Conservation (phyloP, 2,888 invertebrate species). For the Patella ulyssiponensis region DNA sequence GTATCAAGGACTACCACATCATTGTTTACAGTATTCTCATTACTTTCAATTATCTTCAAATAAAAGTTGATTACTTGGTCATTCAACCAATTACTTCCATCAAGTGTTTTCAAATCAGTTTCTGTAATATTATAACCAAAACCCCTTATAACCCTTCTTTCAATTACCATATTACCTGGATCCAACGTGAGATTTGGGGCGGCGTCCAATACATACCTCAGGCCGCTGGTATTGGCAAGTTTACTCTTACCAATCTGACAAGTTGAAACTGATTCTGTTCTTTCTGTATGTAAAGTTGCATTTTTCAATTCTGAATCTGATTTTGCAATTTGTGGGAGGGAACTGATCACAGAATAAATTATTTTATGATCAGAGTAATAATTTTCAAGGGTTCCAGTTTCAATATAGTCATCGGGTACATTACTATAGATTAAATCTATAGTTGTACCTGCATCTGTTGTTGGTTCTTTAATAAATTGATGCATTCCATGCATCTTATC, state of each 20-base stretch:
- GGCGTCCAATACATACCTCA: too few species aligned
- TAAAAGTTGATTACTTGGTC: neutral
- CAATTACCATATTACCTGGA: too few species aligned
- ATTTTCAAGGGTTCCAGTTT: neutral
- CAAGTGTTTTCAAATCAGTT: neutral
- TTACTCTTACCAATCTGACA: too few species aligned
- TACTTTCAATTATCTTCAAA: neutral
- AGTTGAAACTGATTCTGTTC: too few species aligned
- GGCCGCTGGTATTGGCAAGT: too few species aligned
- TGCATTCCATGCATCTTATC: neutral
- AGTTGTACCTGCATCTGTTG: neutral
- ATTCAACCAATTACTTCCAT: constrained; percentile 4
- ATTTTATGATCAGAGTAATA: constrained; percentile 1
- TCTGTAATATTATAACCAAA: neutral
- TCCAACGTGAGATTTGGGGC: too few species aligned
- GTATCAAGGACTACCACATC: neutral
- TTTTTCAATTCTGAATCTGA: too few species aligned
- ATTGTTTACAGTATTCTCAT: neutral
- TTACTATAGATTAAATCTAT: constrained; percentile 1
- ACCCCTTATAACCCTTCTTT: neutral
- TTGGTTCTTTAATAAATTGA: neutral
- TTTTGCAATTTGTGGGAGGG: too few species aligned
- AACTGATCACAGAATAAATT: neutral
- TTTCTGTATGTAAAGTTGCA: too few species aligned
- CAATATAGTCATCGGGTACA: neutral